These are phyloP conservation scores for Noctua janthe DNA, from an alignment of 2,888 invertebrate genomes.

Conservation along the genomic window DNA sequence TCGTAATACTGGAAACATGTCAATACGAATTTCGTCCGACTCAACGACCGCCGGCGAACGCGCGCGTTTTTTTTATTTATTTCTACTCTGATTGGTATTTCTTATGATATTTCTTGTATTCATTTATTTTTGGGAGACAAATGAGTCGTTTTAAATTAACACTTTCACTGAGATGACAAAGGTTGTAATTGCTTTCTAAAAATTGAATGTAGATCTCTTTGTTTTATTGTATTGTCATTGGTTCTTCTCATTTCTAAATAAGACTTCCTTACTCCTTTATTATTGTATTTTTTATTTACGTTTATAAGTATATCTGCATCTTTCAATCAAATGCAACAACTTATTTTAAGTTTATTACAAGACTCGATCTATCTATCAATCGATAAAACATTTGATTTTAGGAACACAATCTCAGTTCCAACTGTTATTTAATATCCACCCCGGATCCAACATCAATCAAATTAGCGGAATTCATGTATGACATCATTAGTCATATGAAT, in stretches of 20 bases:
- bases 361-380: neutral
- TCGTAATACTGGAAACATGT: conserved; percentile 89
- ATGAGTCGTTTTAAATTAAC: conserved; percentile 53
- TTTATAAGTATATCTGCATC: neutral
- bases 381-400: conserved; percentile 22
- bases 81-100: conserved; percentile 58
- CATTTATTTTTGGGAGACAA: conserved; percentile 54
- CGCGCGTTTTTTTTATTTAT: conserved; percentile 61
- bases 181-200: conserved; percentile 25
- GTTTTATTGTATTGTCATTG: neutral
- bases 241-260: neutral
- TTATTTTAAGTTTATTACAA: neutral
- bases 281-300: neutral
- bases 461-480: conserved; percentile 47
- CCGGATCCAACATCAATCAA: conserved; percentile 26
- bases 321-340: neutral
- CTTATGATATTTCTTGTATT: conserved; percentile 58
- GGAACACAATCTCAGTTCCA: neutral
- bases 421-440: neutral
- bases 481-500: conserved; percentile 67
- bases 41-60: conserved; percentile 71
- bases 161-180: conserved; percentile 55
- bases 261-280: neutral
- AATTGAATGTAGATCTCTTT: conserved; percentile 10
- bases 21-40: conserved; percentile 85